Evolutionary conservation across 2,888 invertebrate species (phyloP), one percentile per base, ranked within the genome.

Genomic region (Gerris lacustris): DNA sequence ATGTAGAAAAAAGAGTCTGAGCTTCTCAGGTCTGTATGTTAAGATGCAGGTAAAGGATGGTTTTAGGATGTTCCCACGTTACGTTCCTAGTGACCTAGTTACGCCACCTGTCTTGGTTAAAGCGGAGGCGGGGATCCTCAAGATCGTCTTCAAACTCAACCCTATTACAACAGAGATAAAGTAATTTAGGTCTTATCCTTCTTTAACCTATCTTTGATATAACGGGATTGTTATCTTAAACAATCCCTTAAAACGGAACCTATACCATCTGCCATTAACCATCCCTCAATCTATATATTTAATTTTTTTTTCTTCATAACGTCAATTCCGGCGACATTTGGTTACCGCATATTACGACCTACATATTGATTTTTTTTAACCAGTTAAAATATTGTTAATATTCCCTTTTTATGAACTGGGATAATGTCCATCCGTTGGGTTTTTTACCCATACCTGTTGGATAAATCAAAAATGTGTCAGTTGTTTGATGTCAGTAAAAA

Each of bases 321-420:
- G 31, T 31, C 31, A 31, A 31, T 9, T 9, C 55, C 9, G 11
- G 15, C 5, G 55, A 55, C 55, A 55, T 55, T 55, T 15, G 55
- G 55, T 55, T 55, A 55, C 55, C 55, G 55, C 55, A 55, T 55
- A 55, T 55, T 55, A 55, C 55, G 55, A 55, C 55, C 55, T 55
- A 55, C 15, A 55, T 55, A 55, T 55, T 55, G 55, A 55, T 55
- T 55, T 55, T 55, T 55, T 55, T 11, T 55, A 55, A 55, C 9
- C 55, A 55, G 15, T 31, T 31, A n/a, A n/a, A n/a, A 31, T 31
- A 31, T 31, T 31, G 31, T 31, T 31, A 31, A 31, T 31, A 31
- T 31, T 31, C 31, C 31, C 31, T 31, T 31, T 31, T 31, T 31
- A 31, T 31, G 31, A 31, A 31, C 31, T 2, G 31, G 31, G 31